Evolutionary conservation across 2,113 vertebrate species (phyloP).

Genomic region (Emydura subglobosa): DNA sequence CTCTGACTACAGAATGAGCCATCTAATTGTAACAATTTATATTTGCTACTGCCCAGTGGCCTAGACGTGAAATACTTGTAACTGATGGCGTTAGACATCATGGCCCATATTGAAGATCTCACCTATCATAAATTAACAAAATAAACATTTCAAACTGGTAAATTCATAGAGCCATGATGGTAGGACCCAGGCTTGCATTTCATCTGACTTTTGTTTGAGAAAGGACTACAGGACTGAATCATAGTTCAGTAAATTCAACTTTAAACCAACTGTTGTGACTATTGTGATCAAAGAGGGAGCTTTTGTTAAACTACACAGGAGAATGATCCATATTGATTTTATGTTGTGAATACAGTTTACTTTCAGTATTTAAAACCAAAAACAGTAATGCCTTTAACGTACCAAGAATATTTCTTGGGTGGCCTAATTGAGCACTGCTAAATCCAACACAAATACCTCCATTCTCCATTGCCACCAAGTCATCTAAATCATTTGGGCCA

Average conservation of each 20-base stretch:
- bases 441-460: conserved; percentile 89
- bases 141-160: neutral
- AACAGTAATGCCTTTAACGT: neutral
- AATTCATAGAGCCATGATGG: neutral
- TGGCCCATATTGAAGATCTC: neutral
- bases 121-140: neutral
- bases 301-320: neutral
- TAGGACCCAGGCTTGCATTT: neutral
- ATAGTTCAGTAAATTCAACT: neutral
- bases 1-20: neutral
- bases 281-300: neutral
- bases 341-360: neutral
- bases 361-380: neutral
- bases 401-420: conserved; percentile 91
- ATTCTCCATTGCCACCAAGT: conserved; percentile 82
- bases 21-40: neutral
- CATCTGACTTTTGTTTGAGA: neutral
- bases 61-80: neutral
- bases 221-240: neutral
- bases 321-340: neutral
- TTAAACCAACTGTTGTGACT: neutral
- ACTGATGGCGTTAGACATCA: neutral
- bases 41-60: neutral
- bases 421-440: conserved; percentile 87
- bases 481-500: conserved; percentile 71